These are phyloP conservation scores for Oncorhynchus tshawytscha DNA, from an alignment of 2,113 vertebrate species.

Conservation along the genomic window DNA sequence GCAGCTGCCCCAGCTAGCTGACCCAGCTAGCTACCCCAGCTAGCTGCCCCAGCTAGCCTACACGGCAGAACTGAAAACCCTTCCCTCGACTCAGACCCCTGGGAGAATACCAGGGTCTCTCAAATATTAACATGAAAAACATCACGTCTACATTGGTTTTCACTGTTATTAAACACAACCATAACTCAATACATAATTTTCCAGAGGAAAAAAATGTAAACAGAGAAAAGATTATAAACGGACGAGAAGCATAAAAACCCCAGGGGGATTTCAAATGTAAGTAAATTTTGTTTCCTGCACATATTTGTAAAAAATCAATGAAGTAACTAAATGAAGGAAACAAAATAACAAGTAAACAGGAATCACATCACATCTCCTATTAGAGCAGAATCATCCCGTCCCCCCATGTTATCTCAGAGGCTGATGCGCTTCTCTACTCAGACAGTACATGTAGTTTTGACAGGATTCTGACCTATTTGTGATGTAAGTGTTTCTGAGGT, in stretches of 20 bases:
- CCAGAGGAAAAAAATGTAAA: not conserved
- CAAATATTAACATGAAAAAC: constrained; percentile 9
- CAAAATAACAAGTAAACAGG: not conserved
- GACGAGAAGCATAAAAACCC: not conserved
- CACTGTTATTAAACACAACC: not conserved
- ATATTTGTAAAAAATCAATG: not conserved
- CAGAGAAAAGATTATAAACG: not conserved
- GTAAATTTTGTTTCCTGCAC: not conserved
- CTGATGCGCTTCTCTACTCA: not conserved
- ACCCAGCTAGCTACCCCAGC: too few relatives aligned
- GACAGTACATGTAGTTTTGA: not conserved
- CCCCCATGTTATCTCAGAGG: not conserved
- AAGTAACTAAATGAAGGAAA: too few relatives aligned
- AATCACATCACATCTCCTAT: not conserved
- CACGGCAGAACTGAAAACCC: constrained; percentile 44
- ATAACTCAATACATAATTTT: not conserved
- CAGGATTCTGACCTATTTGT: constrained; percentile 23
- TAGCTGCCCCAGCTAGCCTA: constrained; percentile 48
- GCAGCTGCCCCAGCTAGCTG: constrained; percentile 72
- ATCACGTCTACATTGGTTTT: constrained; percentile 8
- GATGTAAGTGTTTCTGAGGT: constrained; percentile 3
- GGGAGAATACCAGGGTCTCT: constrained; percentile 28
- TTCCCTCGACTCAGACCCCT: not conserved
- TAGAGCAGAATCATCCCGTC: not conserved
- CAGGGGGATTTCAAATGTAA: not conserved